A percentile compares a stretch with the other conserved stretches of the same genome.
phyloP scores from a whole-genome alignment of 2,888 invertebrate species.

The Mesoligia furuncula region DNA sequence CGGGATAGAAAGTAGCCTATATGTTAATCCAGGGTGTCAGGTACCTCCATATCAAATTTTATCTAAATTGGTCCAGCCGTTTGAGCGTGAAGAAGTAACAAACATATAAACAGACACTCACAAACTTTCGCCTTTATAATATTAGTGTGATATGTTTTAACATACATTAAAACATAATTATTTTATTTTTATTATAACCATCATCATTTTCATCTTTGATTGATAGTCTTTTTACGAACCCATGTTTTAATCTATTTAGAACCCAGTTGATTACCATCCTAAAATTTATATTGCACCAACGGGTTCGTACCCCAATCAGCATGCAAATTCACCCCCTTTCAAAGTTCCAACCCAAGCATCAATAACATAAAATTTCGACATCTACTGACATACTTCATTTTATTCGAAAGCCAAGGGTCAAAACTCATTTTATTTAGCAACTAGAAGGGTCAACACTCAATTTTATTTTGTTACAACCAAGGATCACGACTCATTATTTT shows the following conservation, averaged over 20 bases:
- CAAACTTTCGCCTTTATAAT: too few relatives aligned
- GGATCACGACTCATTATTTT: conserved; percentile 48
- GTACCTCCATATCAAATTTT: too few relatives aligned
- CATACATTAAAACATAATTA: too few relatives aligned
- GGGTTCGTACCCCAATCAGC: conserved; percentile 32
- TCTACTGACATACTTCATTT: conserved; percentile 58
- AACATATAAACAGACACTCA: too few relatives aligned
- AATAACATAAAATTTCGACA: conserved; percentile 54
- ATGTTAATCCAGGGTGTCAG: too few relatives aligned
- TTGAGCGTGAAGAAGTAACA: too few relatives aligned
- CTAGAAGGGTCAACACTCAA: conserved; percentile 43
- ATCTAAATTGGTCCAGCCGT: too few relatives aligned
- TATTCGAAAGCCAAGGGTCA: conserved; percentile 52
- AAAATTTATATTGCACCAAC: conserved; percentile 20
- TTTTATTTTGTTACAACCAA: conserved; percentile 41
- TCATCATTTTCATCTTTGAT: background rate
- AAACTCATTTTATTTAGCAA: conserved; percentile 49
- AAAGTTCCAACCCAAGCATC: conserved; percentile 44
- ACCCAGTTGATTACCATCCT: background rate
- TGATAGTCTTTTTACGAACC: background rate
- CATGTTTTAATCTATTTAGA: too few relatives aligned
- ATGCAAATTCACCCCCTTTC: conserved; percentile 47
- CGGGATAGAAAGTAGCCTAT: too few relatives aligned
- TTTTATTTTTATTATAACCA: too few relatives aligned
- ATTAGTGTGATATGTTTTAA: too few relatives aligned